Base-by-base conservation (phyloP, 2,113 vertebrate species). In the Mionectes macconnelli region DNA sequence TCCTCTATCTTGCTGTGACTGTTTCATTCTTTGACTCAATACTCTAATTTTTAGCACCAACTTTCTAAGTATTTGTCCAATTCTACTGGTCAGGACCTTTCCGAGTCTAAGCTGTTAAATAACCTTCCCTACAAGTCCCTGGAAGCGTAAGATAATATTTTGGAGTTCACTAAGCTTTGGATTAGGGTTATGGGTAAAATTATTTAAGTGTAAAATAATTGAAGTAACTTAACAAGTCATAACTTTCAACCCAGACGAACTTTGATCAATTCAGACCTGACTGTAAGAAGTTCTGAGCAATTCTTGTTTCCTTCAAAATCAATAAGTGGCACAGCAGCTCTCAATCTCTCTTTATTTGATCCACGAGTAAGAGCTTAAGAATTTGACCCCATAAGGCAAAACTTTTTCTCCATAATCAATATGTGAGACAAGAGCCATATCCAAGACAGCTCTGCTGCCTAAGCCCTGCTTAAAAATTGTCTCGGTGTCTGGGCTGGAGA, bases 331-430 rank as follows among this genome's bases (percentile, higher is more conserved):
- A 80, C 64, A 90, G 68, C 73, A 78, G 76, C 80, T 90, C 76
- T 90, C 85, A 77, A 40, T 79, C 80, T 93, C 80, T 52, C 44
- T 70, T 93, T 78, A 96, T 93, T 78, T 94, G 83, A 80, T 92
- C 59, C 76, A 56, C 53, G n/a, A 93, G 64, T 14, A 90, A 90
- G 27, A 94, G 62, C 31, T 95, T 82, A 92, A 84, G 56, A 68
- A 89, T 92, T 75, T 96, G 86, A 94, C 83, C 86, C 64, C 53
- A 18, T 19, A 84, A 84, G 52, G 69, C 50, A 78, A 89, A 90
- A 96, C 14, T 53, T 74, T 66, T 89, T 40, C 73, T 79, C 16
- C 33, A 19, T 84, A 84, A 91, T 91, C 90, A 75, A 81, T 86
- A 78, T 87, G 56, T 3, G 39, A 93, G 83, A 59, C 56, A 85